Percentiles rank a stretch among this genome's conserved stretches.
Conservation (phyloP, 2,797 vertebrate species). For the Taeniopygia guttata region DNA sequence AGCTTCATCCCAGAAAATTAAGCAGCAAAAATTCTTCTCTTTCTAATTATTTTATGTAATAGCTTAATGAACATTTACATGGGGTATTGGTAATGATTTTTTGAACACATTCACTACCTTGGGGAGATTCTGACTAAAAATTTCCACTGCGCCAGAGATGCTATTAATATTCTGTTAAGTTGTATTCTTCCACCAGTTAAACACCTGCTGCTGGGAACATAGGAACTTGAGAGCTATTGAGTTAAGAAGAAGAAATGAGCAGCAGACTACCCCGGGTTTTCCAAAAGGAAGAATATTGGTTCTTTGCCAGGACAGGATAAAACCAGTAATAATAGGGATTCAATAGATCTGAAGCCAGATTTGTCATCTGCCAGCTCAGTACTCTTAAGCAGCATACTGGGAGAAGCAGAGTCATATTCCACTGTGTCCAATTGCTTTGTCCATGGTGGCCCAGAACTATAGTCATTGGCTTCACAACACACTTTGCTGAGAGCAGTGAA, state of each 20-base stretch:
- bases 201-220: neutral
- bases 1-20: neutral
- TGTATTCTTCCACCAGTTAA: neutral
- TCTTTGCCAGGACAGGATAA: neutral
- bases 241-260: neutral
- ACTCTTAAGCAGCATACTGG: neutral
- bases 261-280: neutral
- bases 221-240: neutral
- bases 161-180: neutral
- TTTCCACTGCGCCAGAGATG: neutral
- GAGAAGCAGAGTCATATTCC: neutral
- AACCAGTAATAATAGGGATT: neutral
- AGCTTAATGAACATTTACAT: neutral
- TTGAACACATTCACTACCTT: neutral
- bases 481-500: neutral
- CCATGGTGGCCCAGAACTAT: accelerated
- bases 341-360: neutral
- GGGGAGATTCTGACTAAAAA: neutral
- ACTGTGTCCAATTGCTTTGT: neutral
- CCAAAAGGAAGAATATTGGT: neutral
- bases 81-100: neutral
- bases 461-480: neutral
- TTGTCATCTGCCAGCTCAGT: neutral
- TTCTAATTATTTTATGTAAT: neutral
- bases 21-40: neutral